Base-by-base conservation (phyloP, 2,888 invertebrate species). In the Drosophila prostipennis region DNA sequence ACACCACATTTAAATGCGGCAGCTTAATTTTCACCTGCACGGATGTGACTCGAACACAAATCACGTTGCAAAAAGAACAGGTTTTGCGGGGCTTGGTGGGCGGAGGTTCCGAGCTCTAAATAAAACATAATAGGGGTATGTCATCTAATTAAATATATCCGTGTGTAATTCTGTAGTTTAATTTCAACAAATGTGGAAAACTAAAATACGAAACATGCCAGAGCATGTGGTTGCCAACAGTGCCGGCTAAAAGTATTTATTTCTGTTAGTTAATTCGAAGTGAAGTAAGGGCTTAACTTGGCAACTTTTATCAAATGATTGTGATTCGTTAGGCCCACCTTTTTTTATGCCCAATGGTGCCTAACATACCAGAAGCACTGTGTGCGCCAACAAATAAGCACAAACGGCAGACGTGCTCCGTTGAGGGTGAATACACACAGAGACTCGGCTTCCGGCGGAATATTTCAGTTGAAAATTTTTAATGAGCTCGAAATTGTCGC, bases 391-490 rank as follows among this genome's bases (percentile, higher is more conserved):
- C 67, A 73, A 74, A 57, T 51, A 53, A 56, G 73, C 36, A 55
- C 52, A 70, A 49, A 54, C 46, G 68, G 48, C 52, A 59, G 69
- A 32, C 67, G 39, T 51, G 71, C 48, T 67, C 64, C 34, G 67
- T 55, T 51, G 42, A 54, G 68, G 61, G 52, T 58, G 63, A 36
- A 58, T 42, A 37, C 54, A 61, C 51, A 60, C 43, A 55, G 14
- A 34, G 32, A 39, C 55, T 64, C 49, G 56, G 82, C 74, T 89
- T 87, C 85, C 86, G 77, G 82, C 77, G 77, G 77, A 89, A 80
- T 84, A 86, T 89, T 87, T 86, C 89, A 89, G 82, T 85, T 89
- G 89, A 84, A 87, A 72, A 86, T 78, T 86, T 86, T 89, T 86
- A 86, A 86, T 86, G 86, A 86, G 89, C 86, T 82, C 77, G 56